A percentile compares a stretch with the other conserved stretches of the same genome.
Conservation (phyloP, 1,140 invertebrate species). For the Bombus polaris region DNA sequence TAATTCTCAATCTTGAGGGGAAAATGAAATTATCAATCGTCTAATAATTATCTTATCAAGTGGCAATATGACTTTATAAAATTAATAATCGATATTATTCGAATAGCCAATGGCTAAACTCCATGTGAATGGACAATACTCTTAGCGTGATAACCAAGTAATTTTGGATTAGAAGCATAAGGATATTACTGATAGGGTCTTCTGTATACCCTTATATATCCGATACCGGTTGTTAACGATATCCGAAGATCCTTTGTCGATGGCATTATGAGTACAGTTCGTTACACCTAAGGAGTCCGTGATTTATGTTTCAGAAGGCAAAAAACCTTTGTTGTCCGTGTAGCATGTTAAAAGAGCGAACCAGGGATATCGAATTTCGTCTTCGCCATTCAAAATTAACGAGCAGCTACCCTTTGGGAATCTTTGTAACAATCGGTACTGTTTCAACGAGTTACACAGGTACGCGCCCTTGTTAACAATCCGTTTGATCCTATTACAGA, state of each 20-base stretch:
- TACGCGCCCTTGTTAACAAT: constrained; percentile 49
- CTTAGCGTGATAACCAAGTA: background rate
- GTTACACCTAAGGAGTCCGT: constrained; percentile 57
- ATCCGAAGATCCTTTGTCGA: constrained; percentile 54
- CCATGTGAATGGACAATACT: too few relatives aligned
- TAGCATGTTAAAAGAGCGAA: constrained; percentile 39
- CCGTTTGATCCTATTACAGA: constrained; percentile 31
- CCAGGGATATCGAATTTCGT: constrained; percentile 59
- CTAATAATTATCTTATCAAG: too few relatives aligned
- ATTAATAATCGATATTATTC: too few relatives aligned
- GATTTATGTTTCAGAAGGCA: constrained; percentile 45
- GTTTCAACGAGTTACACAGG: constrained; percentile 42
- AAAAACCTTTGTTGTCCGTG: constrained; percentile 53
- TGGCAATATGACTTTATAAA: too few relatives aligned
- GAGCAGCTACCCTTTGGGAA: constrained; percentile 55
- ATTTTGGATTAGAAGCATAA: background rate
- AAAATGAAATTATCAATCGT: too few relatives aligned
- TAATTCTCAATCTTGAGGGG: too few relatives aligned
- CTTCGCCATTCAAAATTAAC: constrained; percentile 59
- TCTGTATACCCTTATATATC: constrained; percentile 23
- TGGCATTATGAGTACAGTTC: constrained; percentile 40
- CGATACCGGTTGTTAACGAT: constrained; percentile 52
- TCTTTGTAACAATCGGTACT: constrained; percentile 53
- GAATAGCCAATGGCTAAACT: too few relatives aligned
- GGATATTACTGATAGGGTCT: background rate